Evolutionary conservation across 2,888 invertebrate genomes (phyloP).

Genomic region (Empis stercorea): DNA sequence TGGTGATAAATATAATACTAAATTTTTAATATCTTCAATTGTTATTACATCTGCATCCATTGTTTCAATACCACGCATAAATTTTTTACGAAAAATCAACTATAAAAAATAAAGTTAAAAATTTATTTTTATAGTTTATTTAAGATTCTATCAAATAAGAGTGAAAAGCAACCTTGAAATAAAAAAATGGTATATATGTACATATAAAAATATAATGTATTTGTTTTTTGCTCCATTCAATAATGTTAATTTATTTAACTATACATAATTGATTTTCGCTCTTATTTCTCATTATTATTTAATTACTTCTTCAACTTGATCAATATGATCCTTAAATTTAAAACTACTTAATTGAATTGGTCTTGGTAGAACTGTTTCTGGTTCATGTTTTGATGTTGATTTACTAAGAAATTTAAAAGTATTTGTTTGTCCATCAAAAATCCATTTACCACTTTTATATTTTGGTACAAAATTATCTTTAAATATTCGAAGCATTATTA

Average conservation of each 20-base stretch:
- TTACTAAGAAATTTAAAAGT: slow-evolving; percentile 17
- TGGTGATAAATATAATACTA: slow-evolving; percentile 28
- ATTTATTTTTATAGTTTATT: too few species aligned
- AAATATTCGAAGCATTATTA: slow-evolving; percentile 24
- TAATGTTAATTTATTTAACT: too few species aligned
- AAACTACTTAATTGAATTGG: slow-evolving; percentile 17
- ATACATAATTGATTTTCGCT: too few species aligned
- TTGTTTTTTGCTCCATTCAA: too few species aligned
- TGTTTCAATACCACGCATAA: slow-evolving; percentile 16
- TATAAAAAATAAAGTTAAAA: too few species aligned
- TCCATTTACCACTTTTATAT: slow-evolving; percentile 26
- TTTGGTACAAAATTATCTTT: slow-evolving; percentile 21
- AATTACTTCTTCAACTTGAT: slow-evolving; percentile 26
- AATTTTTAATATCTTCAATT: slow-evolving; percentile 28
- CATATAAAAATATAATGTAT: too few species aligned
- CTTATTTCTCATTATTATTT: neutral
- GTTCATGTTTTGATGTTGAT: neutral
- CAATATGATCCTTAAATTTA: slow-evolving; percentile 22
- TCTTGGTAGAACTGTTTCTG: slow-evolving; percentile 8
- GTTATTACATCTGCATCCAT: slow-evolving; percentile 25
- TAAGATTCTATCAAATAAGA: too few species aligned
- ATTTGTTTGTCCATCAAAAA: slow-evolving; percentile 22
- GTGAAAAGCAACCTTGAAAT: too few species aligned
- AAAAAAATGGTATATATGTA: too few species aligned
- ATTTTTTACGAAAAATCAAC: slow-evolving; percentile 24